A percentile compares a stretch with the other conserved stretches of the same genome.
phyloP scores from a whole-genome alignment of 2,113 vertebrate genomes.

The Anolis sagrei region DNA sequence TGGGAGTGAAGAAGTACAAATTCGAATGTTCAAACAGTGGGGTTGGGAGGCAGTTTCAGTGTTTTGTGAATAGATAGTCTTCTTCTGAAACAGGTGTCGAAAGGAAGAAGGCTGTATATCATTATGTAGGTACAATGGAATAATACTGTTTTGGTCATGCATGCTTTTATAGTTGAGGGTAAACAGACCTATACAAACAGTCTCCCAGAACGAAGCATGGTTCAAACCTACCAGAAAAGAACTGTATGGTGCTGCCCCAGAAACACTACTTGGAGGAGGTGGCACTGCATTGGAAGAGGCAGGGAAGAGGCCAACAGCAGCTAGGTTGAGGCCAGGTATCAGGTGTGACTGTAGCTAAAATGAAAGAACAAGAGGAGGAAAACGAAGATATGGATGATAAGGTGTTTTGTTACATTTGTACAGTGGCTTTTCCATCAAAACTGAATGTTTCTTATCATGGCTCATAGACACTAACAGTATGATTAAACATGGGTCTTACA shows the following conservation, averaged over 20 bases:
- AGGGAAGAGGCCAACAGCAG: slow-evolving; percentile 92
- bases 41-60: not conserved
- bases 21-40: not conserved
- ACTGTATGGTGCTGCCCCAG: slow-evolving; percentile 83
- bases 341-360: slow-evolving; percentile 91
- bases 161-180: no score
- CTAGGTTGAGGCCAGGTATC: slow-evolving; percentile 93
- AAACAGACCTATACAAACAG: not conserved
- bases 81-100: not conserved
- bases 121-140: not conserved
- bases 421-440: not conserved
- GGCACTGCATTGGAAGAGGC: slow-evolving; percentile 85
- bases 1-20: not conserved
- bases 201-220: not conserved
- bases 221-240: slow-evolving; percentile 84
- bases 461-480: not conserved
- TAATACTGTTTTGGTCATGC: not conserved
- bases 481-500: not conserved
- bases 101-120: not conserved
- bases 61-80: not conserved
- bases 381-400: not conserved
- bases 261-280: slow-evolving; percentile 85
- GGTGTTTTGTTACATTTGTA: not conserved
- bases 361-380: not conserved
- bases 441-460: not conserved